Base-by-base conservation (phyloP, 2,113 vertebrate species). In the Oxyruncus cristatus region DNA sequence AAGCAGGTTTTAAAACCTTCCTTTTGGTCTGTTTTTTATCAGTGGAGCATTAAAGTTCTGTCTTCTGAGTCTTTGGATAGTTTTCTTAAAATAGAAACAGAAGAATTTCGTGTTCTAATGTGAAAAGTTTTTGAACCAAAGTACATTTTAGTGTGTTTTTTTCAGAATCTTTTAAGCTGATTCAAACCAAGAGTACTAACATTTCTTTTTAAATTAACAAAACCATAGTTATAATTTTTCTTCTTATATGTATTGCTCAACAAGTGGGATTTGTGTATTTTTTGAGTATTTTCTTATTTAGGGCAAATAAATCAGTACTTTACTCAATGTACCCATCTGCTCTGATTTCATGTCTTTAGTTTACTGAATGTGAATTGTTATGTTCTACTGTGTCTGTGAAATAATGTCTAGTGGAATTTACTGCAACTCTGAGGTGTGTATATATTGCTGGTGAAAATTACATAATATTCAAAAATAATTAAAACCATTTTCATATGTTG, bases 31-130 rank as follows among this genome's bases (percentile, higher is more conserved):
- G 5, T 56, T 83, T 80, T 58, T 1, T 85, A 9, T 81, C 14
- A 63, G 18, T 66, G 37, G 5, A 61, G 16, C 23, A 9, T 44
- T 61, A 11, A 52, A n/a, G 8, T 58, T 84, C 37, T 71, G 9
- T 77, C 15, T 62, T 71, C n/a, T 37, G 26, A 55, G 30, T 35
- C 13, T 75, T 75, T 4, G 6, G 7, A 4, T 61, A 39, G 35
- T 66, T 26, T 61, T 87, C 21, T 68, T 55, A 77, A 59, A 9
- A 46, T 6, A 53, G 17, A 66, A 84, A 66, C 7, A 35, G 13
- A 7, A 85, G 37, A 62, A 37, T 27, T 37, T 58, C 7, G 6
- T 0, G 0, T 66, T 73, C 49, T 33, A 41, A 27, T 87, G 11
- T 33, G 6, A 19, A 17, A 75, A 73, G 3, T 19, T 93, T 41